phyloP scores from a whole-genome alignment of 1,140 invertebrate genomes.

The Papilio polytes region DNA sequence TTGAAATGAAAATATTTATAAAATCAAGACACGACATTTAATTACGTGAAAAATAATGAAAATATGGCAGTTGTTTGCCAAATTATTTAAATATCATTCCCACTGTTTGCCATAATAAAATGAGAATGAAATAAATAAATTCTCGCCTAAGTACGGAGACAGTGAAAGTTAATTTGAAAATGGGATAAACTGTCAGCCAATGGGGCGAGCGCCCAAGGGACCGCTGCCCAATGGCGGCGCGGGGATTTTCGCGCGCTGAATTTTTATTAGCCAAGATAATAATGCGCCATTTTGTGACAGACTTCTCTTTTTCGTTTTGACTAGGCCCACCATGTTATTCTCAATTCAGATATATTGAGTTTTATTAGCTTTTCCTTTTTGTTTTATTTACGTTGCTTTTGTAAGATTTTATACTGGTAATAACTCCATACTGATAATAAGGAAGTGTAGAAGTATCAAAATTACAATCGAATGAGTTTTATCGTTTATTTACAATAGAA shows the following conservation, averaged over 20 bases:
- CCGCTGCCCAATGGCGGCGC: slow-evolving; percentile 65
- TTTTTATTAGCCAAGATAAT: slow-evolving; percentile 83
- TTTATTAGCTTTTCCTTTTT: not conserved
- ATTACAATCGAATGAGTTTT: not conserved
- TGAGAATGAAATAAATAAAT: slow-evolving; percentile 77
- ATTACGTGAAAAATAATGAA: slow-evolving; percentile 6
- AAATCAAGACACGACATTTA: slow-evolving; percentile 9
- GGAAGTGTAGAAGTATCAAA: not conserved
- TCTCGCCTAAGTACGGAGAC: slow-evolving; percentile 70
- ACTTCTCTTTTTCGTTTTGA: slow-evolving; percentile 62
- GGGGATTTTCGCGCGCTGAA: slow-evolving; percentile 81
- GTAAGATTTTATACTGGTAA: not conserved
- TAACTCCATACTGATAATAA: not conserved
- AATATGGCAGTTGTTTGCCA: not conserved
- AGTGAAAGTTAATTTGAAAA: slow-evolving; percentile 83
- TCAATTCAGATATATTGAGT: not conserved
- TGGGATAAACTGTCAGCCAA: slow-evolving; percentile 80
- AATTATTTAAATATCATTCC: slow-evolving; percentile 46
- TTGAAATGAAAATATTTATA: not conserved
- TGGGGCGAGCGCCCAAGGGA: slow-evolving; percentile 65
- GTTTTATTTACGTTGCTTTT: not conserved
- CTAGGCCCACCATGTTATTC: slow-evolving; percentile 34
- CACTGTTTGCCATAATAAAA: slow-evolving; percentile 64
- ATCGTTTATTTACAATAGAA: not conserved
- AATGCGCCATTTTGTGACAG: slow-evolving; percentile 80